Base-by-base conservation (phyloP, 2,113 vertebrate genomes). In the Camarhynchus parvulus region DNA sequence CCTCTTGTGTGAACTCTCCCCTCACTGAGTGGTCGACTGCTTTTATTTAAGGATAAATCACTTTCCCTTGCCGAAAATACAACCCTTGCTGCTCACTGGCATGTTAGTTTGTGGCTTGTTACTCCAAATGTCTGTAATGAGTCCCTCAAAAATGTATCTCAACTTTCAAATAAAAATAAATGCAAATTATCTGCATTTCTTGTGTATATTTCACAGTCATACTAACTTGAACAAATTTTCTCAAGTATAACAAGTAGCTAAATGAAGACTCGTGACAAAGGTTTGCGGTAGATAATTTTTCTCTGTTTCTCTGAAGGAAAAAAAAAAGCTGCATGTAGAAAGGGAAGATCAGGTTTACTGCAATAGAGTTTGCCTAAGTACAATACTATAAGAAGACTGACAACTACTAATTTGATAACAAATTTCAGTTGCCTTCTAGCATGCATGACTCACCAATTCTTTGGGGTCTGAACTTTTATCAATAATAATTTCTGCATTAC, bases 31-130 rank as follows among this genome's bases (percentile, higher is more conserved):
- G 8, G 28, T 41, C 59, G 11, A 30, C 25, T 68, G 35, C 39
- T 73, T 94, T 81, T 53, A 49, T 59, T 64, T 68, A 44, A 67
- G 59, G 31, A 35, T 35, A 59, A 19, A 47, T 59, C 59, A 55
- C 33, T 39, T 41, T 56, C 25, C 8, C 9, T 66, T 83, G 33
- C 31, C 2, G 2, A 64, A 13, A 64, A 18, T 1, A 1, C 1
- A 5, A 20, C 17, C 9, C 27, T 49, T 49, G 23, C 46, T 13
- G 11, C 46, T 47, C 20, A 7, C 47, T 64, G 11, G 6, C 12
- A 63, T 11, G 23, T 64, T 58, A 67, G 17, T 53, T n/a, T 80
- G 35, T 15, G 11, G 13, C 39, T 90, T 62, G 7, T 74, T 83
- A 15, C 19, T 70, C 18, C 20, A 49, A 46, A 42, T 35, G 4